Base-by-base conservation (phyloP, 2,113 vertebrate species). In the Calidris pugnax region DNA sequence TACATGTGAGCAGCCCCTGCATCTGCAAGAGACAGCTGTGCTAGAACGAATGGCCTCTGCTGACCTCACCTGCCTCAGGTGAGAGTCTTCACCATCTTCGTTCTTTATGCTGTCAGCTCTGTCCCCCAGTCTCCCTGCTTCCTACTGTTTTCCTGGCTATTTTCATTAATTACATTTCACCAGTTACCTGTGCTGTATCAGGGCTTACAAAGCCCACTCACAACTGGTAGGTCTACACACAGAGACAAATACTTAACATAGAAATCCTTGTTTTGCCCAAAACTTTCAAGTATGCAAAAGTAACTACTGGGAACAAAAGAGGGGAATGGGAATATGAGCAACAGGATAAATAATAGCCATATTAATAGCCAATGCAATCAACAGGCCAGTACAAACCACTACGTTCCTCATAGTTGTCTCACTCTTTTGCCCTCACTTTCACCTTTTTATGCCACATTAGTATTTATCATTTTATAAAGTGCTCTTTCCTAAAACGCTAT, bases 211-310 rank as follows among this genome's bases (percentile, higher is more conserved):
- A 45, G 8, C 4, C 1, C n/a, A 51, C 24, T 30, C 32, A 75
- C 8, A n/a, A 37, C 12, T 32, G 5, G 33, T n/a, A n/a, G n/a
- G 50, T 69, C 60, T 78, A 28, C 28, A 50, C 9, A 30, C 35
- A 75, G 19, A 35, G 21, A 60, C 28, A 59, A 89, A 53, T 4
- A 41, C 17, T n/a, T 19, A 41, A 66, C 18, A n/a, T 1, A 53
- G 60, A 59, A 67, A 45, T 37, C 9, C 41, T 84, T 4, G 1
- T 7, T 50, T 11, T 80, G 11, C 22, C 14, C 41, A n/a, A 76
- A 63, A n/a, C 9, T 55, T 91, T 27, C 0, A 0, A 37, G 10
- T 4, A 27, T 23, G 24, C 5, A 45, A 32, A 67, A 43, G 17
- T n/a, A 78, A 74, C 45, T 28, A 12, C 22, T 41, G 22, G 69